Percentiles rank a stretch among this genome's conserved stretches.
These are phyloP conservation scores for Oligia latruncula DNA, from an alignment of 2,888 invertebrate genomes.

Conservation along the genomic window DNA sequence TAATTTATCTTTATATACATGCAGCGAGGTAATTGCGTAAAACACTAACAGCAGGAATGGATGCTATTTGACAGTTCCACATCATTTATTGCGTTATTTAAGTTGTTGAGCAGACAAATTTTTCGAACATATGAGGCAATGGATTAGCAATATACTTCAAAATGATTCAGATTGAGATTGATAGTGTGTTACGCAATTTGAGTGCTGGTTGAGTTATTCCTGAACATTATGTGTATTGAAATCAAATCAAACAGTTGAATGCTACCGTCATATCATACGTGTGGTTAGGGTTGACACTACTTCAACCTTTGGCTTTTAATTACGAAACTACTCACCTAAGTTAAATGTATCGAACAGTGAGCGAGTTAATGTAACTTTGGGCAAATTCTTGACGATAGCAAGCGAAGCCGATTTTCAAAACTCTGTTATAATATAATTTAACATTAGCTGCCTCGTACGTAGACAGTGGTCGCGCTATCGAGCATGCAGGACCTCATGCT, in stretches of 20 bases:
- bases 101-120: too few species aligned
- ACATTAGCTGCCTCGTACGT: background rate
- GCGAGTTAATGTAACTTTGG: background rate
- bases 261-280: slow-evolving; percentile 17
- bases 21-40: too few species aligned
- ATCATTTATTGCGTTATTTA: too few species aligned
- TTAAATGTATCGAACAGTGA: background rate
- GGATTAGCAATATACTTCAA: too few species aligned
- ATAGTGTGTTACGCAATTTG: too few species aligned
- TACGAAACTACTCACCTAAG: background rate
- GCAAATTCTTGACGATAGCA: background rate
- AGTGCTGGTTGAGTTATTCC: slow-evolving; percentile 39
- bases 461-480: background rate
- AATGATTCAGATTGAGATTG: too few species aligned
- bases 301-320: background rate
- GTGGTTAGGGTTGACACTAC: slow-evolving; percentile 34
- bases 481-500: background rate
- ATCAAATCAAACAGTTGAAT: slow-evolving; percentile 54
- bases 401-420: background rate
- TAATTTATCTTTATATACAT: background rate
- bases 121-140: too few species aligned
- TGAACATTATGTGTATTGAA: slow-evolving; percentile 46
- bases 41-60: too few species aligned
- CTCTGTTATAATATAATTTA: background rate
- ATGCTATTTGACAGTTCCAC: too few species aligned